A percentile compares a stretch with the other conserved stretches of the same genome.
These are phyloP conservation scores for Xestia c-nigrum DNA, from an alignment of 2,888 invertebrate species.

Conservation along the genomic window DNA sequence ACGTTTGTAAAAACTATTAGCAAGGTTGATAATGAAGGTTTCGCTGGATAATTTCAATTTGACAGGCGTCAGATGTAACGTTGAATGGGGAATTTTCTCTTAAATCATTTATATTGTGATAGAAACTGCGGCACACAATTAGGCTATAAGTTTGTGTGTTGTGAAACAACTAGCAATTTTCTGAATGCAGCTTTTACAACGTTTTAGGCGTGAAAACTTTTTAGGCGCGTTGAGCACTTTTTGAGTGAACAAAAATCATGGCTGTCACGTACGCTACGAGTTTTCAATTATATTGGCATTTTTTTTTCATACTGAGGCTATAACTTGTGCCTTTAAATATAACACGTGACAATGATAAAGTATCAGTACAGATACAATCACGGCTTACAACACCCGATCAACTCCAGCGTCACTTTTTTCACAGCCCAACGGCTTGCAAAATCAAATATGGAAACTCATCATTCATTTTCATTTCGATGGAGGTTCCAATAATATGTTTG, in stretches of 20 bases:
- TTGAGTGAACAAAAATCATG: too few species aligned
- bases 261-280: too few species aligned
- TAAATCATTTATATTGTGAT: neutral
- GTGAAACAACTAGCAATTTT: too few species aligned
- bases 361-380: constrained; percentile 35
- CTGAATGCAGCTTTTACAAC: too few species aligned
- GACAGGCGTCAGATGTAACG: neutral
- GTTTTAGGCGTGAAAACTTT: too few species aligned
- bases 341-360: constrained; percentile 43
- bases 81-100: neutral
- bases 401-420: constrained; percentile 13
- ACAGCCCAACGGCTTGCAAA: constrained; percentile 50
- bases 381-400: constrained; percentile 35
- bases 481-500: constrained; percentile 33
- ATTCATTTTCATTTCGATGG: constrained; percentile 28
- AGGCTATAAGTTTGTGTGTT: too few species aligned
- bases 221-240: too few species aligned
- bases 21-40: neutral
- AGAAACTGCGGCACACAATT: neutral
- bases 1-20: neutral
- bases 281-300: too few species aligned
- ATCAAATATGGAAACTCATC: constrained; percentile 52
- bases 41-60: neutral
- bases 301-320: too few species aligned
- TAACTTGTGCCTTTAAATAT: constrained; percentile 11